Evolutionary conservation across 2,888 invertebrate species (phyloP).

Genomic region (Andrena fulva): DNA sequence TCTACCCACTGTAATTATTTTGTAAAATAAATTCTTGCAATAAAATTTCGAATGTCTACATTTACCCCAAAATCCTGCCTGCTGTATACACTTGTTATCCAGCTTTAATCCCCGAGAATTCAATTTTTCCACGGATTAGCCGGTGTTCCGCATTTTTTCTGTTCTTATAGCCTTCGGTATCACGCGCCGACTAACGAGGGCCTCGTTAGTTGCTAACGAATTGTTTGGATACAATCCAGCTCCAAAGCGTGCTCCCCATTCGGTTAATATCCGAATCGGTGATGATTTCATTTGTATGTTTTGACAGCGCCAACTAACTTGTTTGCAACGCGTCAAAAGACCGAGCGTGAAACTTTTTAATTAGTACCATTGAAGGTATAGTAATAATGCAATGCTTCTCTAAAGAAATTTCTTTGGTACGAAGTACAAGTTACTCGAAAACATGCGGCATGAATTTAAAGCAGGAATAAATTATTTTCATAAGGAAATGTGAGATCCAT

Average conservation of each 20-base stretch:
- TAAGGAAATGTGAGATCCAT: no score
- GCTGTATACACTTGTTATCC: neutral
- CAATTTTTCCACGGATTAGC: constrained; percentile 22
- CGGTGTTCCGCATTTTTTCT: constrained; percentile 9
- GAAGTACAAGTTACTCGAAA: no score
- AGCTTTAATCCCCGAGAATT: neutral
- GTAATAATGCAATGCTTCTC: no score
- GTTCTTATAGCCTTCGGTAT: constrained; percentile 48
- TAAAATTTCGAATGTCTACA: neutral
- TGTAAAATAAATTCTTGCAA: no score
- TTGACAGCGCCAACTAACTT: constrained; percentile 36
- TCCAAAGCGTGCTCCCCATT: constrained; percentile 55
- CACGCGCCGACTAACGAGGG: constrained; percentile 66
- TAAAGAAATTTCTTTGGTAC: no score
- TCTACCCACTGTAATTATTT: no score
- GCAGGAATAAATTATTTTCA: no score
- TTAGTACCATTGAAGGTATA: neutral
- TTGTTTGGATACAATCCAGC: constrained; percentile 69
- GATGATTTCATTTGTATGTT: constrained; percentile 45
- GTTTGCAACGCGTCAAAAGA: neutral
- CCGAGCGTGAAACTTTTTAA: neutral
- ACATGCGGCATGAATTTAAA: no score
- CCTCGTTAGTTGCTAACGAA: constrained; percentile 71
- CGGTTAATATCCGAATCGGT: constrained; percentile 63
- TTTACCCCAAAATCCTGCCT: neutral